Evolutionary conservation across 2,113 vertebrate species (phyloP), one percentile per base, ranked within the genome.

Genomic region (Vidua macroura): DNA sequence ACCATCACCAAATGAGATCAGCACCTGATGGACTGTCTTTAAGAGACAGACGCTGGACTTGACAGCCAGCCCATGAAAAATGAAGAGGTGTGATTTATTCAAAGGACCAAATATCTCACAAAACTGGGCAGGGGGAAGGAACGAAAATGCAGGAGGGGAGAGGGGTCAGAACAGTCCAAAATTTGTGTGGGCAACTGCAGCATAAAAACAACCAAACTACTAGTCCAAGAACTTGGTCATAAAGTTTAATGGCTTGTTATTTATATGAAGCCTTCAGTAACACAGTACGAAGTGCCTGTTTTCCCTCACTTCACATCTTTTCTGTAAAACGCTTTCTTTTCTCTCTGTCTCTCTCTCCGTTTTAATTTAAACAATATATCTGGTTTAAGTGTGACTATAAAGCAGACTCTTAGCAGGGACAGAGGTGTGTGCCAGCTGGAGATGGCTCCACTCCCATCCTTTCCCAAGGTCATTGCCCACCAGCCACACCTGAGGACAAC

Each of bases 231-330:
- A 51, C 11, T 35, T 69, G 14, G 27, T 73, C 74, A 66, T 92
- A 78, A 97, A 85, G 33, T 79, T 87, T 92, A 93, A 76, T 76
- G 53, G 49, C 23, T 91, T 87, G 58, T 85, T 95, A 92, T 86
- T 62, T 82, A 51, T 73, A 69, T 0, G 0, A 63, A 92, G 56
- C n/a, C 53, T 92, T 86, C 83, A 92, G 60, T 66, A 74, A 35
- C 44, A 31, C 8, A 79, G 60, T 44, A 83, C 31, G 53, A 91
- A 91, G 44, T 31, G 60, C 53, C 77, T 88, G 66, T 41, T 93
- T 87, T 68, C 66, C 44, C 44, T 91, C 77, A 64, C 33, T 86
- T 86, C 69, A 75, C 53, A 41, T 86, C 53, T 84, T 92, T 43
- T 39, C 41, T 76, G 7, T 33, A 60, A 67, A 74, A 72, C 1